These are phyloP conservation scores for Pogoniulus pusillus DNA, from an alignment of 2,797 vertebrate genomes.

Conservation along the genomic window DNA sequence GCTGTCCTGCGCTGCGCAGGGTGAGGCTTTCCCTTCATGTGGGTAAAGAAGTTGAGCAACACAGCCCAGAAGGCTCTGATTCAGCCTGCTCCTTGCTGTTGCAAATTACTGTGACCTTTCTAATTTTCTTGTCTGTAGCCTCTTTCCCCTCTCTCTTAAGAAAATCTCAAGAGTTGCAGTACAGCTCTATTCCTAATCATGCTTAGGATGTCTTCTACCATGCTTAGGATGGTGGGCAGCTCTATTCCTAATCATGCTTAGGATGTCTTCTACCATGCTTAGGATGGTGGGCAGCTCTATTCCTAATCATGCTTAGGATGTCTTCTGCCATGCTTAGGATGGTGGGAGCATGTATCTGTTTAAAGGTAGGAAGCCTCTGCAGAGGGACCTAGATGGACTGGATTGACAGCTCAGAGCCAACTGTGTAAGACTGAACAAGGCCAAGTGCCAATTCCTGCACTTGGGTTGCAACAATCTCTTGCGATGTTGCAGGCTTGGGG, in stretches of 20 bases:
- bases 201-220: not conserved
- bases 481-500: too few species aligned
- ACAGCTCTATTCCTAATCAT: not conserved
- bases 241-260: not conserved
- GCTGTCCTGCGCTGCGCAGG: not conserved
- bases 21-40: slow-evolving; percentile 15
- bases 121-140: not conserved
- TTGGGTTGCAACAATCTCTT: too few species aligned
- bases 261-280: not conserved
- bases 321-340: not conserved
- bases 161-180: not conserved
- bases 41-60: not conserved
- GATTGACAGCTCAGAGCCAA: too few species aligned
- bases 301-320: not conserved
- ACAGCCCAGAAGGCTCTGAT: not conserved
- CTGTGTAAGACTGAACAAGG: too few species aligned
- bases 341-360: too few species aligned
- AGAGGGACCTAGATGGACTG: too few species aligned
- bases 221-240: not conserved
- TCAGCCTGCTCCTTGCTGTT: not conserved
- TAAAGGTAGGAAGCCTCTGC: too few species aligned
- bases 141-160: not conserved
- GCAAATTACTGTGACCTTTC: not conserved
- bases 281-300: not conserved
- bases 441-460: too few species aligned